phyloP scores from a whole-genome alignment of 2,888 invertebrate species.

The Papilio elwesi region DNA sequence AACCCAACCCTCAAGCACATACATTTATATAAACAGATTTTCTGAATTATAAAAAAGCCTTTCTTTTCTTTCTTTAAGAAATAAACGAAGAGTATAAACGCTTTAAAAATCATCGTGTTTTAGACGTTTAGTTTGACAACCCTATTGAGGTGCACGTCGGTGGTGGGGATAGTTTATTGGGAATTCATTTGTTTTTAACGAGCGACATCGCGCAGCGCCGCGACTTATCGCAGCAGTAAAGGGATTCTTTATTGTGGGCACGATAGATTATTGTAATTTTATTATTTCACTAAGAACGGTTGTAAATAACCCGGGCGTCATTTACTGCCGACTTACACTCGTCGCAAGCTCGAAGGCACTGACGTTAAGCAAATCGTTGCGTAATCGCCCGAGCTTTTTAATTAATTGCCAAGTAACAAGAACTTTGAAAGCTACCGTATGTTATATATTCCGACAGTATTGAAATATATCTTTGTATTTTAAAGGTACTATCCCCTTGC shows the following conservation, averaged over 20 bases:
- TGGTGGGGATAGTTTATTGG: constrained; percentile 33
- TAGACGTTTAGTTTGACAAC: not conserved
- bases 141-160: not conserved
- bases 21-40: too few species aligned
- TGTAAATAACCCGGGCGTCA: constrained; percentile 5
- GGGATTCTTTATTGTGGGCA: constrained; percentile 32
- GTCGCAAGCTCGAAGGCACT: constrained; percentile 5
- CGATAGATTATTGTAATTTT: constrained; percentile 32
- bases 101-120: too few species aligned
- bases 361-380: constrained; percentile 3
- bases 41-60: too few species aligned
- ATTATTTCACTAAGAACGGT: constrained; percentile 21
- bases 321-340: constrained; percentile 10
- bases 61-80: too few species aligned
- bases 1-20: too few species aligned
- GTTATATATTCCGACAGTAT: too few species aligned
- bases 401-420: not conserved
- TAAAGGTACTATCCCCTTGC: too few species aligned
- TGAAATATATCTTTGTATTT: too few species aligned
- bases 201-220: constrained; percentile 27
- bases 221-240: constrained; percentile 30
- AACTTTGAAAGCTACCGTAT: not conserved
- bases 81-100: too few species aligned
- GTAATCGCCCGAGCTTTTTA: constrained; percentile 7
- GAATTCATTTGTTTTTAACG: constrained; percentile 39